Evolutionary conservation across 2,113 vertebrate species (phyloP).

Genomic region (Chrysemys picta): DNA sequence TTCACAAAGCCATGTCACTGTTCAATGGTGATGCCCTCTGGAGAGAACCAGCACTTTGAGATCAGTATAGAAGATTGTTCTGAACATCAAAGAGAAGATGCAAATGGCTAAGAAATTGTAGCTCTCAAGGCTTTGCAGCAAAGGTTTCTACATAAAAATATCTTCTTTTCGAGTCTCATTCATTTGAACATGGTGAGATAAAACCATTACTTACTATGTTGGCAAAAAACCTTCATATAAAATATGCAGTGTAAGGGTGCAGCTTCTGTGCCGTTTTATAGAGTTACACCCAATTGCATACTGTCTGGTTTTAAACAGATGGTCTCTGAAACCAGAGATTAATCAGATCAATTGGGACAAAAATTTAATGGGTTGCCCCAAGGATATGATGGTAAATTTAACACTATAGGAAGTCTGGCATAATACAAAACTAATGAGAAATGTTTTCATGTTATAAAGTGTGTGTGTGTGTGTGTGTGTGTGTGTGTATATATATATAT

Average conservation of each 20-base stretch:
- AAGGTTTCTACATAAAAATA: accelerated
- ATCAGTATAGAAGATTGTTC: neutral
- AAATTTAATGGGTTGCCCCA: neutral
- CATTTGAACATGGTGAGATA: neutral
- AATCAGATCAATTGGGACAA: neutral
- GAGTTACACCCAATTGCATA: neutral
- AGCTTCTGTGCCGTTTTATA: neutral
- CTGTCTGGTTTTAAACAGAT: constrained; percentile 35
- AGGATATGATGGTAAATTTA: neutral
- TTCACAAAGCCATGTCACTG: accelerated
- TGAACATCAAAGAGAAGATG: neutral
- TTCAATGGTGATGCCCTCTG: neutral
- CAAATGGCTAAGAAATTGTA: neutral
- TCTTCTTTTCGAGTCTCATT: neutral
- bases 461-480: no score
- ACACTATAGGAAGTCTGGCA: neutral
- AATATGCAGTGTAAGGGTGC: neutral
- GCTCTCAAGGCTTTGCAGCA: neutral
- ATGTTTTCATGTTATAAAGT: neutral
- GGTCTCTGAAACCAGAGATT: constrained; percentile 26
- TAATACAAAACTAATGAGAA: neutral
- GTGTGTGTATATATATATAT: no score
- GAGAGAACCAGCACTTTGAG: neutral
- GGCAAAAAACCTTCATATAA: accelerated
- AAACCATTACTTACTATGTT: neutral